Evolutionary conservation across 2,888 invertebrate genomes (phyloP), one percentile per base, ranked within the genome.

Genomic region (Clistopyga incitator): DNA sequence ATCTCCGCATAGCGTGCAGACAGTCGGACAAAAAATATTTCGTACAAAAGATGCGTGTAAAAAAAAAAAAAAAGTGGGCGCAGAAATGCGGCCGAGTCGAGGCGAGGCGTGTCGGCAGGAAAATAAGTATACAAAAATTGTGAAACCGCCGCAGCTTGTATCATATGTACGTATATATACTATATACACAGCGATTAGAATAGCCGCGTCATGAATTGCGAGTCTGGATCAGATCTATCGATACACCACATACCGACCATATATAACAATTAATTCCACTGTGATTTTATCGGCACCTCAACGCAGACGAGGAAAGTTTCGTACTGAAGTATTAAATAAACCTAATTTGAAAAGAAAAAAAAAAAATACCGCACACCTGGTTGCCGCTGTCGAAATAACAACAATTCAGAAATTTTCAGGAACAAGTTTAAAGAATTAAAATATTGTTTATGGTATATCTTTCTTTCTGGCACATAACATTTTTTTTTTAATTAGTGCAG

Each of bases 201-300:
- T 78, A 34, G 82, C 82, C 75, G 82, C 50, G 82, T 82, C 82
- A 82, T 61, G 74, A 54, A 64, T 70, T 68, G 50, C 74, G 78
- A 71, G 71, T 79, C 74, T 76, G 65, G 71, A 79, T 82, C 74
- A 42, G 65, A 78, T 82, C 74, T 56, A 56, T 25, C 38, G 10
- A 54, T 42, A 25, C 10, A 54, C 20, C 20, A 18, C 20, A n/a
- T 45, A 42, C 13, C 15, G n/a, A 13, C 45, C 15, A 29, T 20
- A n/a, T 38, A 42, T 47, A 70, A 71, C 65, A 71, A 76, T 70
- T 75, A 42, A 56, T 59, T 65, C 59, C 47, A 34, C 65, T 71
- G 59, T 54, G 52, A 54, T 76, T 64, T n/a, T 20, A 23, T 52
- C 47, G 38, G 18, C 38, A 64, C 61, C 3, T 34, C 29, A 25